Conservation (phyloP, 2,888 invertebrate species). For the Coremacera marginata region DNA sequence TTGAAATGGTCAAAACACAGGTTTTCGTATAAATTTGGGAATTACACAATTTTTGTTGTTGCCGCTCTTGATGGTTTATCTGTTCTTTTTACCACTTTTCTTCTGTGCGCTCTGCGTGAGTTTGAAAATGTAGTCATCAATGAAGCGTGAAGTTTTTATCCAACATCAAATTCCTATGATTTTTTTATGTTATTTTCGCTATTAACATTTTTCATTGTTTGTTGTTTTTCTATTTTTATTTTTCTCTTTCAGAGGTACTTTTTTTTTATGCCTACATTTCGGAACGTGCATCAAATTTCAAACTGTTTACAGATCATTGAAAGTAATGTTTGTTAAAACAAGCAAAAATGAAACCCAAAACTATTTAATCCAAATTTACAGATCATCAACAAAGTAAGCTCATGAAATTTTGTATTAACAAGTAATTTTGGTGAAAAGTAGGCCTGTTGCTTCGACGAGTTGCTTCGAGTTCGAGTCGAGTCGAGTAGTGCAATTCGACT, state of each 20-base stretch:
- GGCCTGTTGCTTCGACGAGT: too few species aligned
- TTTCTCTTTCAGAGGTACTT: not conserved
- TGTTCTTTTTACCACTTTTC: not conserved
- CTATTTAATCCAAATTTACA: too few species aligned
- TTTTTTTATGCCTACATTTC: not conserved
- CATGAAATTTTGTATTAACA: too few species aligned
- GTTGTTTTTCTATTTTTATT: not conserved
- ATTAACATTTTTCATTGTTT: not conserved
- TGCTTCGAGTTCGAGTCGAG: too few species aligned
- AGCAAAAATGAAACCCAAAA: too few species aligned
- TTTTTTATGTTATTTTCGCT: not conserved
- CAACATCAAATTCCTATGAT: not conserved
- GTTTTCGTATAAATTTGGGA: not conserved
- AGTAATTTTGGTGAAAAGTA: too few species aligned
- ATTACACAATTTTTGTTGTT: not conserved
- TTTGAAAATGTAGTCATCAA: not conserved
- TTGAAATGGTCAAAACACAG: not conserved
- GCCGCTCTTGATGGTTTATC: not conserved
- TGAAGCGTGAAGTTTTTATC: slow-evolving; percentile 8
- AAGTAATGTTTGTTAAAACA: too few species aligned
- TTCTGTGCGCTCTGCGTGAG: not conserved
- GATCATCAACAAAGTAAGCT: too few species aligned
- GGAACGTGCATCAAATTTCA: not conserved
- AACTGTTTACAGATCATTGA: not conserved
- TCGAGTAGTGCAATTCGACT: too few species aligned